phyloP scores from a whole-genome alignment of 2,113 vertebrate species.

The Sphaerodactylus townsendi region DNA sequence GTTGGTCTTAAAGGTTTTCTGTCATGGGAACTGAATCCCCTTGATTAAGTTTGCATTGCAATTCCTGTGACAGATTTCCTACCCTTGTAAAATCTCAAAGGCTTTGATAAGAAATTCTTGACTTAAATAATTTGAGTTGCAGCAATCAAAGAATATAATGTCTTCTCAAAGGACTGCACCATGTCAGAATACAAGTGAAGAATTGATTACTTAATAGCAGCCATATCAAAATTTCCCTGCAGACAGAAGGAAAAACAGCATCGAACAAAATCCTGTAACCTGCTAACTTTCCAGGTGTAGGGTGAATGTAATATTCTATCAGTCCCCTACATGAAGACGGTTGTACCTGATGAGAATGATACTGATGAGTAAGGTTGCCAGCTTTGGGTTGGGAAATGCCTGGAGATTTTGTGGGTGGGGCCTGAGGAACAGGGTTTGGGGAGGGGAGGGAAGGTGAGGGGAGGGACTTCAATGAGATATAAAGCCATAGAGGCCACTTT shows the following conservation, averaged over 20 bases:
- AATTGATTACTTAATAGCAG: neutral
- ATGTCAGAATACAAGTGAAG: neutral
- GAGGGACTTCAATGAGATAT: no score
- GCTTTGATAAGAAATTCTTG: neutral
- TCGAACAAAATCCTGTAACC: neutral
- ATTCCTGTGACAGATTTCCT: neutral
- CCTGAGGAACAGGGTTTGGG: no score
- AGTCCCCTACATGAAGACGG: neutral
- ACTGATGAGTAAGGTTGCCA: no score
- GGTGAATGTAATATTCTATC: neutral
- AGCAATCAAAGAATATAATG: neutral
- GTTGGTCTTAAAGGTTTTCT: neutral
- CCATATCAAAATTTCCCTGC: neutral
- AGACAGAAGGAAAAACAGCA: neutral
- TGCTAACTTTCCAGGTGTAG: neutral
- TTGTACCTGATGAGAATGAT: neutral
- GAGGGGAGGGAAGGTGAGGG: no score
- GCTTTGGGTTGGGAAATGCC: no score
- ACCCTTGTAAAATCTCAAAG: neutral
- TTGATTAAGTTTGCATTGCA: neutral
- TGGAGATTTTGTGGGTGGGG: no score
- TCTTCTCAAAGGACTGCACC: neutral
- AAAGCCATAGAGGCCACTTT: no score
- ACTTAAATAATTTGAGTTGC: neutral
- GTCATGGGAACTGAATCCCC: neutral